phyloP scores from a whole-genome alignment of 2,888 invertebrate species.

The Phorcus lineatus region DNA sequence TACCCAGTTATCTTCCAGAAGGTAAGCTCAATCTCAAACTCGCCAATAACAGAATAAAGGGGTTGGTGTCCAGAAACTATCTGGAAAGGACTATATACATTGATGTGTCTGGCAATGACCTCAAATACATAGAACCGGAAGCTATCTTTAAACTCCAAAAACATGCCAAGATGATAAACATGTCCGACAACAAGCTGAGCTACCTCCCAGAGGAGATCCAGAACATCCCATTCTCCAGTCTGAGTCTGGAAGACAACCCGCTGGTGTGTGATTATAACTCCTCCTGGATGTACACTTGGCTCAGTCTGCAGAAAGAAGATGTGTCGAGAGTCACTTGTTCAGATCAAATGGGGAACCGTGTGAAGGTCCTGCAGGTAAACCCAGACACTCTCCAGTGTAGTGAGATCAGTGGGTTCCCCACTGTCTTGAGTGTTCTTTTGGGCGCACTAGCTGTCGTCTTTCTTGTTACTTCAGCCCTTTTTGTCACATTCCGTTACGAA shows the following conservation, averaged over 20 bases:
- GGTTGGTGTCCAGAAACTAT: background rate
- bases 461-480: too few relatives aligned
- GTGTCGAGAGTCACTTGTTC: background rate
- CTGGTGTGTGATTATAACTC: background rate
- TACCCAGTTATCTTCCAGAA: background rate
- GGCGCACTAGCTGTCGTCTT: too few relatives aligned
- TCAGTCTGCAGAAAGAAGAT: background rate
- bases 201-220: background rate
- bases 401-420: background rate
- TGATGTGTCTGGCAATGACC: background rate
- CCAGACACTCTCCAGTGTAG: background rate
- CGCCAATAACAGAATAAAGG: background rate
- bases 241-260: background rate
- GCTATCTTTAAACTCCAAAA: background rate
- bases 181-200: background rate
- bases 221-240: background rate
- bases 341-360: too few relatives aligned
- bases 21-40: background rate
- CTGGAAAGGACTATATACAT: background rate
- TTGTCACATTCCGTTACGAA: too few relatives aligned
- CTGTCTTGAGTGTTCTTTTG: too few relatives aligned
- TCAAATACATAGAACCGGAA: background rate
- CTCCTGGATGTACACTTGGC: background rate
- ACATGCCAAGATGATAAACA: background rate
- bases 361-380: background rate